Evolutionary conservation across 2,888 invertebrate genomes (phyloP).

Genomic region (Acrocyrtus sp.): DNA sequence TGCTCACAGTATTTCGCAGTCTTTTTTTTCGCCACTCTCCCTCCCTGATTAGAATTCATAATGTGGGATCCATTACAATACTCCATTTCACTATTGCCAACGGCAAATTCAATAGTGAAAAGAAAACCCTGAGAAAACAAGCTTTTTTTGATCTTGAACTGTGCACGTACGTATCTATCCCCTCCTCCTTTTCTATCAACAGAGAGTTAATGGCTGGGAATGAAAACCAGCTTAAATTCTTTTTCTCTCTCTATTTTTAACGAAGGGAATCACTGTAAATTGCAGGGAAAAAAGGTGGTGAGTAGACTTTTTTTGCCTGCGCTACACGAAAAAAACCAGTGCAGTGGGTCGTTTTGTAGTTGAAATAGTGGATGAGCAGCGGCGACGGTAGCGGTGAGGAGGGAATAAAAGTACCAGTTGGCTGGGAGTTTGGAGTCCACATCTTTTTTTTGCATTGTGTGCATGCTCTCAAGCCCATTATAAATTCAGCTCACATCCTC

Average conservation of each 20-base stretch:
- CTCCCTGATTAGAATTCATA: constrained; percentile 46
- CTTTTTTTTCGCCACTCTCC: constrained; percentile 16
- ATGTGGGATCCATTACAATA: background rate
- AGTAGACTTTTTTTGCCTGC: background rate
- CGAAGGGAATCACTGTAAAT: background rate
- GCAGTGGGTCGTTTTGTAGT: background rate
- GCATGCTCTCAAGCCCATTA: constrained; percentile 25
- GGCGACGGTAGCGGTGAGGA: no score
- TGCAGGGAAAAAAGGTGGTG: no score
- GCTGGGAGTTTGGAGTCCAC: no score
- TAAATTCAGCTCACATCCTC: constrained; percentile 57
- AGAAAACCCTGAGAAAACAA: no score
- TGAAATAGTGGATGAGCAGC: no score
- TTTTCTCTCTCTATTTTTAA: no score
- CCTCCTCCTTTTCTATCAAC: background rate
- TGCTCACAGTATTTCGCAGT: no score
- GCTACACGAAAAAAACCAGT: background rate
- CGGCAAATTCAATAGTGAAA: constrained; percentile 38
- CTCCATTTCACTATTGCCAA: constrained; percentile 26
- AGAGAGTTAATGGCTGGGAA: no score
- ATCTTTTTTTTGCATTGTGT: no score
- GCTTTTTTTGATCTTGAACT: no score
- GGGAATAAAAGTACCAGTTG: no score
- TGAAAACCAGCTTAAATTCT: background rate
- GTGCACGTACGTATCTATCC: no score